phyloP scores from a whole-genome alignment of 1,140 invertebrate species.

The Calycopis cecrops region DNA sequence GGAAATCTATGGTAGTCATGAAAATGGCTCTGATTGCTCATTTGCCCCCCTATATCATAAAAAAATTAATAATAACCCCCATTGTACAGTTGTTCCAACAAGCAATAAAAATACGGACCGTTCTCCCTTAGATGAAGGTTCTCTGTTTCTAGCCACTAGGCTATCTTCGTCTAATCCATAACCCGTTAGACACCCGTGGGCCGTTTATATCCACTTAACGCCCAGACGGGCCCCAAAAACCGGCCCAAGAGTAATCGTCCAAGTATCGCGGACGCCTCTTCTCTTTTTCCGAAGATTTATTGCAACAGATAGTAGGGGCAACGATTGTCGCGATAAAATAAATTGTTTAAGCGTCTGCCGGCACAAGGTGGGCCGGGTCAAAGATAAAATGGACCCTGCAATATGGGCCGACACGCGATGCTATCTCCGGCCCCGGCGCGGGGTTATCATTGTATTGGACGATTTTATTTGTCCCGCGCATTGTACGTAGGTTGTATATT shows the following conservation, averaged over 20 bases:
- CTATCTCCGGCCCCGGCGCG: background rate
- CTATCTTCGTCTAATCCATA: too few species aligned
- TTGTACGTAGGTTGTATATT: too few species aligned
- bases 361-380: conserved; percentile 1
- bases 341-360: conserved; percentile 18
- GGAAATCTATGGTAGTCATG: too few species aligned
- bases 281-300: conserved; percentile 28
- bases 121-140: too few species aligned
- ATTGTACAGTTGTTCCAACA: too few species aligned
- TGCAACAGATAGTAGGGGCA: conserved; percentile 21
- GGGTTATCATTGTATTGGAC: too few species aligned
- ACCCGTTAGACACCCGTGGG: background rate
- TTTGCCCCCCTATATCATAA: too few species aligned
- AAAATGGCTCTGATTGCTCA: too few species aligned
- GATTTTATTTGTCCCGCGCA: too few species aligned
- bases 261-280: conserved; percentile 21
- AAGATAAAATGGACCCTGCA: background rate
- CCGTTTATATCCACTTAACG: conserved; percentile 5
- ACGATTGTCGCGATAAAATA: conserved; percentile 14
- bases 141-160: too few species aligned
- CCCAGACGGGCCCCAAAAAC: background rate
- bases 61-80: too few species aligned
- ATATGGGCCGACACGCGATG: background rate
- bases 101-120: too few species aligned
- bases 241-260: conserved; percentile 24